Conservation (phyloP, 2,113 vertebrate species). For the Serinus canaria region DNA sequence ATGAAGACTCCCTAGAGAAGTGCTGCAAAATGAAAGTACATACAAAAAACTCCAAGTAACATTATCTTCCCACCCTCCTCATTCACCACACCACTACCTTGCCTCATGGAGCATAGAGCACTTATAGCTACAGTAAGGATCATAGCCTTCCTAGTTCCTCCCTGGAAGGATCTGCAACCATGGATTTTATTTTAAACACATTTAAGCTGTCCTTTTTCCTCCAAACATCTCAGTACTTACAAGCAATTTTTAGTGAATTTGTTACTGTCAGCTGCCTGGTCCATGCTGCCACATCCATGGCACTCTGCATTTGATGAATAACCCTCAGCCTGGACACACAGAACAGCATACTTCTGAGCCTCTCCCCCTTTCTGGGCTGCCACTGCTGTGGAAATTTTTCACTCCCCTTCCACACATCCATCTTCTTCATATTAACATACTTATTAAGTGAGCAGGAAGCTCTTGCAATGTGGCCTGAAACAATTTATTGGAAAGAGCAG, state of each 20-base stretch:
- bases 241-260: not conserved
- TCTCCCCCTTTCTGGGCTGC: not conserved
- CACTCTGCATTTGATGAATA: not conserved
- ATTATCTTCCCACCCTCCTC: not conserved
- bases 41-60: rapidly evolving
- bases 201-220: not conserved
- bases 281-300: not conserved
- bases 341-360: not conserved
- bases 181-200: not conserved
- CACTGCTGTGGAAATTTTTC: not conserved
- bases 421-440: not conserved
- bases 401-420: not conserved
- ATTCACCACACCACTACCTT: not conserved
- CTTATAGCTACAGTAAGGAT: not conserved
- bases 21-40: not conserved
- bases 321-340: not conserved
- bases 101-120: rapidly evolving
- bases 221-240: not conserved
- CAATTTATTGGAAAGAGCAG: not conserved
- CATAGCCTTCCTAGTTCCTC: not conserved
- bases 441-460: not conserved
- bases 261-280: not conserved
- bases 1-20: not conserved
- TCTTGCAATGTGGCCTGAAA: not conserved
- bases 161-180: not conserved